phyloP scores from a whole-genome alignment of 1,140 invertebrate species.

The Drosophila ogumai region DNA sequence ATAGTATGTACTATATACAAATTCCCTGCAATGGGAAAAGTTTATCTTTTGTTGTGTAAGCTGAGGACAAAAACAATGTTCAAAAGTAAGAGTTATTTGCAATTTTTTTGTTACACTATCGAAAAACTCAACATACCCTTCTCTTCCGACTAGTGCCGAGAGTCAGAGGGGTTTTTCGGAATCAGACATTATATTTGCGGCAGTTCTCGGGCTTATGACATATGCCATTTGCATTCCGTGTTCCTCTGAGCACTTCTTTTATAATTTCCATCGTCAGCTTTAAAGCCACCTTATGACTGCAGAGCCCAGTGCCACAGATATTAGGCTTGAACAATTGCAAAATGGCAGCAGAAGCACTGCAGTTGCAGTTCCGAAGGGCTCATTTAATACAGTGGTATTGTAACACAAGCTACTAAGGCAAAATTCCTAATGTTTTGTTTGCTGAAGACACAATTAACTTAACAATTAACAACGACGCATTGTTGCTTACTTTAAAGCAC shows the following conservation, averaged over 20 bases:
- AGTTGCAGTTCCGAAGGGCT: background rate
- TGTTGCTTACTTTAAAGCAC: too few relatives aligned
- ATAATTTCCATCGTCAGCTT: constrained; percentile 11
- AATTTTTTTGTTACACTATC: too few relatives aligned
- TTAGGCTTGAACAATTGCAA: constrained; percentile 60
- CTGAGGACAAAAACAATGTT: too few relatives aligned
- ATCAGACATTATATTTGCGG: constrained; percentile 70
- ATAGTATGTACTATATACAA: too few relatives aligned
- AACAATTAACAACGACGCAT: too few relatives aligned
- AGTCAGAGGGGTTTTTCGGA: constrained; percentile 23
- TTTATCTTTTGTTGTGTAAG: too few relatives aligned
- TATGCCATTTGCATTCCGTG: background rate
- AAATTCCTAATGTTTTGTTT: background rate
- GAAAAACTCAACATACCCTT: too few relatives aligned
- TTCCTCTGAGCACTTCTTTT: background rate
- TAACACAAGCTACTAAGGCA: background rate
- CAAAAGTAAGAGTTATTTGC: too few relatives aligned
- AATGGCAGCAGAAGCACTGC: constrained; percentile 3
- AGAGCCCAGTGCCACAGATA: constrained; percentile 14
- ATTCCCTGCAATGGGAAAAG: too few relatives aligned
- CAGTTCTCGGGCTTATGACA: constrained; percentile 13
- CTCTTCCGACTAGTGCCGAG: too few relatives aligned
- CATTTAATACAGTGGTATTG: constrained; percentile 4
- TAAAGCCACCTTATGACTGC: constrained; percentile 28
- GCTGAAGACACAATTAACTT: too few relatives aligned